These are phyloP conservation scores for Drosophila diplacantha DNA, from an alignment of 2,888 invertebrate genomes.

Conservation along the genomic window DNA sequence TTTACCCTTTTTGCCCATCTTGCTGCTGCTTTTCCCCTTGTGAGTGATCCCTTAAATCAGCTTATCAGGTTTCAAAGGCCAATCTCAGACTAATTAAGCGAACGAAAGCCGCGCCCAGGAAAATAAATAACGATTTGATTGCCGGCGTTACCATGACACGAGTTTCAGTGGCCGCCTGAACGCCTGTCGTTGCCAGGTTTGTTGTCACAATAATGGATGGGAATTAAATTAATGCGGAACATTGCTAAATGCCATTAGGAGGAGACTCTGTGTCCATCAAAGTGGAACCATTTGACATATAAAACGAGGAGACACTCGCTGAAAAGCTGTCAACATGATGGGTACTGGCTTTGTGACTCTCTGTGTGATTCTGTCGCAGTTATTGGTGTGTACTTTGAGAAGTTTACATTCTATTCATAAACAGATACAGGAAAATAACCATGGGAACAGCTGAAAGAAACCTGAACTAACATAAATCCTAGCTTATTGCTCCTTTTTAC, in stretches of 20 bases:
- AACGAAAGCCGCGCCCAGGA: constrained; percentile 15
- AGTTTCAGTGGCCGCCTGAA: background rate
- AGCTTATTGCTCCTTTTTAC: background rate
- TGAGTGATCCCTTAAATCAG: constrained; percentile 29
- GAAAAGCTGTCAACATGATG: constrained; percentile 38
- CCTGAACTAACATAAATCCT: background rate
- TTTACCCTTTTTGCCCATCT: constrained; percentile 83
- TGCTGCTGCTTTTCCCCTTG: background rate
- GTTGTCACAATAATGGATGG: constrained; percentile 39
- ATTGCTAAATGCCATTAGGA: constrained; percentile 52
- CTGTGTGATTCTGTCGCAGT: constrained; percentile 6
- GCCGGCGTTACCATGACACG: constrained; percentile 47
- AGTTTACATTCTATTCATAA: background rate
- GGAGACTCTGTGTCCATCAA: constrained; percentile 36
- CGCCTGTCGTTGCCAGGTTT: constrained; percentile 40
- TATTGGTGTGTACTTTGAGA: constrained; percentile 1
- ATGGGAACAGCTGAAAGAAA: background rate
- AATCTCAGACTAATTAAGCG: constrained; percentile 49
- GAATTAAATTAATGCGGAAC: constrained; percentile 49
- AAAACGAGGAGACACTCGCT: constrained; percentile 32
- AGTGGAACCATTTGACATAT: constrained; percentile 37
- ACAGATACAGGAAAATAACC: background rate
- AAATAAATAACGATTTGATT: constrained; percentile 33
- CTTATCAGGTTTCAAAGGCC: constrained; percentile 54
- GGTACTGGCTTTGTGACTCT: constrained; percentile 16